Base-by-base conservation (phyloP, 2,797 vertebrate species). In the Mastacembelus armatus region DNA sequence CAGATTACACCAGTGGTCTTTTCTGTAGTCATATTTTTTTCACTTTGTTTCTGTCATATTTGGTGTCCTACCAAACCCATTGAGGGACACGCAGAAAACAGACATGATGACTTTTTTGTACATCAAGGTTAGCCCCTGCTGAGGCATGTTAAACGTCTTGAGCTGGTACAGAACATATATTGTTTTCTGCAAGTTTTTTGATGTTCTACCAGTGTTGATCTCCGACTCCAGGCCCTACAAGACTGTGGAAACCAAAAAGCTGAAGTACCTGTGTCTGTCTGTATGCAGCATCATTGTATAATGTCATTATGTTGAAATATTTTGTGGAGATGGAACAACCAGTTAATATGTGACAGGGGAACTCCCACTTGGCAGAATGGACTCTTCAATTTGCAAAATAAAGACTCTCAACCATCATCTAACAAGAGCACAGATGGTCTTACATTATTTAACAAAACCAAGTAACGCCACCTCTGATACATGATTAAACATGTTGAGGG, bases 401-500 rank as follows among this genome's bases (percentile, higher is more conserved):
- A 65, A 65, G 56, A 55, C 36, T 42, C 42, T 68, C 26, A 50
- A 43, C 21, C 33, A 48, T 73, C 43, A 50, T 40, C 16, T 55
- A 21, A 57, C 22, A 40, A 42, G 38, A 64, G 48, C 39, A 56
- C 72, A 76, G 63, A 65, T 50, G 38, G 59, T 12, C 5, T 30
- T 33, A 67, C 42, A 50, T 59, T 49, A 50, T 43, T 65, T 18
- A 38, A 58, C 39, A 36, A 52, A 60, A 51, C 11, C n/a, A 29
- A 30, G 36, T 16, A 29, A 66, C 58, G 22, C 43, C 27, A 66
- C 44, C 57, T 70, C 44, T 78, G 55, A 50, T 66, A 42, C 44
- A 35, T 32, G 62, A 71, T 71, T 45, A 21, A 63, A 66, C 52
- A 67, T 67, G 66, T 61, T 59, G 63, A 67, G 42, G 66, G 43